Evolutionary conservation across 2,113 vertebrate species (phyloP).

Genomic region (Thamnaconus septentrionalis): DNA sequence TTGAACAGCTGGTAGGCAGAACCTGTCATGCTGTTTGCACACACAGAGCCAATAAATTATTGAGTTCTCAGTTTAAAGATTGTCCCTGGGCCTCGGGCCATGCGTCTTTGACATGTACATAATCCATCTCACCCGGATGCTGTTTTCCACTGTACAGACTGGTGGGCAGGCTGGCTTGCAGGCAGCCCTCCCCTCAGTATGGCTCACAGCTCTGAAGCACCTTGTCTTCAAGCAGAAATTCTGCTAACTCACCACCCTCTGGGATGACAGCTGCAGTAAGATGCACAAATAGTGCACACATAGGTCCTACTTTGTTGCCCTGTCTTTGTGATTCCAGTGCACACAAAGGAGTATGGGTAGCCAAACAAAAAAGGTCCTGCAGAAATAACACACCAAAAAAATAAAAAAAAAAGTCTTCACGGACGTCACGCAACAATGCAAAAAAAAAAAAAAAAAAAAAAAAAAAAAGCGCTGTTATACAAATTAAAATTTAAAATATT

Average conservation of each 20-base stretch:
- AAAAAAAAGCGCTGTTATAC: no score
- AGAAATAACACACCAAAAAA: no score
- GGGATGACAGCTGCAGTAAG: conserved; percentile 59
- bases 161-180: conserved; percentile 12
- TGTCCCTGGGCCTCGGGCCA: conserved; percentile 22
- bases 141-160: conserved; percentile 22
- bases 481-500: no score
- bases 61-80: conserved; percentile 51
- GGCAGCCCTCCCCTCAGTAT: conserved; percentile 33
- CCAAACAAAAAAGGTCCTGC: no score
- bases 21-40: not conserved
- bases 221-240: conserved; percentile 52
- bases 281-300: conserved; percentile 9
- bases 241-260: conserved; percentile 73
- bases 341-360: no score
- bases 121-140: conserved; percentile 23
- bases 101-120: conserved; percentile 20
- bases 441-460: no score
- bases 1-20: not conserved
- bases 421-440: no score
- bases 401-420: no score
- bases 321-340: not conserved
- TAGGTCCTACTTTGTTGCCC: not conserved
- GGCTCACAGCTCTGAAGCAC: conserved; percentile 40
- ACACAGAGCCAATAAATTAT: conserved; percentile 55